Conservation (phyloP, 2,797 vertebrate genomes). For the Nyctibius grandis region DNA sequence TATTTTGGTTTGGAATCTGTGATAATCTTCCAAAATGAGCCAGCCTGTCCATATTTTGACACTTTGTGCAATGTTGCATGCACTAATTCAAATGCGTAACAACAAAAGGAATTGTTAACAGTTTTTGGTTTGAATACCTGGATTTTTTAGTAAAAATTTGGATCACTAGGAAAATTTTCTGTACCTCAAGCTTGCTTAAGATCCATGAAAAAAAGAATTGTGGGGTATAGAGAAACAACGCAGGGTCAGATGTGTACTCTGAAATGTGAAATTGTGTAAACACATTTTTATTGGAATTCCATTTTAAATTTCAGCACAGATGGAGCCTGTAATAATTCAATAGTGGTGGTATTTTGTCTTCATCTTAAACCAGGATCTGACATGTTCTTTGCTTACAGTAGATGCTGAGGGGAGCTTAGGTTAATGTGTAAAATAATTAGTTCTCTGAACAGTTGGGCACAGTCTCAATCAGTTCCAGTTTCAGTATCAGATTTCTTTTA, state of each 20-base stretch:
- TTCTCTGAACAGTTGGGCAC: slow-evolving; percentile 27
- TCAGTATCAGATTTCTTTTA: slow-evolving; percentile 35
- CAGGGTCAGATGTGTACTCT: background rate
- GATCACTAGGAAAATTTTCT: background rate
- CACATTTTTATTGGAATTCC: background rate
- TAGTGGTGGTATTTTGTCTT: slow-evolving; percentile 13
- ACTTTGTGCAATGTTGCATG: background rate
- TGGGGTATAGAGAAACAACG: background rate
- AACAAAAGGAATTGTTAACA: background rate
- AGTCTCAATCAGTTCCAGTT: slow-evolving; percentile 21
- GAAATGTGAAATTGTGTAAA: slow-evolving; percentile 19
- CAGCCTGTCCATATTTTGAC: background rate
- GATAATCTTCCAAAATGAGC: background rate
- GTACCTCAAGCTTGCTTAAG: background rate
- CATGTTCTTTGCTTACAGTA: background rate
- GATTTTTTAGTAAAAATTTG: background rate
- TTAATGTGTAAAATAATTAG: slow-evolving; percentile 47
- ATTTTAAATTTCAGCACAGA: slow-evolving; percentile 28
- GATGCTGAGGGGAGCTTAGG: slow-evolving; percentile 33
- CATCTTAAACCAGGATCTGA: background rate
- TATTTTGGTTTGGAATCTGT: background rate
- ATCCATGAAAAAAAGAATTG: background rate
- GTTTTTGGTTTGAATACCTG: background rate
- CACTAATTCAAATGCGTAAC: background rate
- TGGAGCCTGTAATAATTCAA: slow-evolving; percentile 29